Base-by-base conservation (phyloP, 2,797 vertebrate genomes). In the Euthynnus affinis region DNA sequence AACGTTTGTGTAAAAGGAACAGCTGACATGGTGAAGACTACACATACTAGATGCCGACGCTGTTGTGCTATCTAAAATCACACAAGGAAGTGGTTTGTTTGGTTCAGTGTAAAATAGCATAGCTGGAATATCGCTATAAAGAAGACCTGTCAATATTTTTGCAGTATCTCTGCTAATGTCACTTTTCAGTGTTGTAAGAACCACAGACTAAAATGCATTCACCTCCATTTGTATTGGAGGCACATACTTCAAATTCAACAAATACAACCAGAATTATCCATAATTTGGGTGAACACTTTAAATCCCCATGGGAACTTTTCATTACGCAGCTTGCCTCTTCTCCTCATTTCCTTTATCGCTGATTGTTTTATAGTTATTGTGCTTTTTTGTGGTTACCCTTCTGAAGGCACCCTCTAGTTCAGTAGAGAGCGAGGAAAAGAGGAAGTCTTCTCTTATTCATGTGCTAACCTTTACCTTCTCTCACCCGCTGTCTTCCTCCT, bases 391-490 rank as follows among this genome's bases (percentile, higher is more conserved):
- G 34, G n/a, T 25, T 61, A 25, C 20, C 32, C 37, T n/a, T n/a
- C 17, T 46, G n/a, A 32, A 32, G 15, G 9, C 22, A 5, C 18
- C 23, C n/a, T n/a, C 12, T 23, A 42, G 25, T 42, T 52, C 23
- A 42, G 23, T 5, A 25, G 18, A 59, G 37, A 32, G 44, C 32
- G 7, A 42, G 15, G 23, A 59, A 20, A 42, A 4, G n/a, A 55
- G 9, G 18, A 32, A 52, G 17, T 66, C 32, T 23, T 65, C 29
- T 48, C 13, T 56, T 69, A 58, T 80, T 64, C 32, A 73, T 52
- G 23, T 32, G 18, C 32, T 62, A 56, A 62, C 57, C 71, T 81
- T 68, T 75, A 40, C 32, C 29, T 48, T 40, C 17, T 46, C 22
- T 67, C n/a, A 40, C n/a, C 74, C 57, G 25, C 73, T 51, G 52